Evolutionary conservation across 2,113 vertebrate species (phyloP).

Genomic region (Alethe diademata): DNA sequence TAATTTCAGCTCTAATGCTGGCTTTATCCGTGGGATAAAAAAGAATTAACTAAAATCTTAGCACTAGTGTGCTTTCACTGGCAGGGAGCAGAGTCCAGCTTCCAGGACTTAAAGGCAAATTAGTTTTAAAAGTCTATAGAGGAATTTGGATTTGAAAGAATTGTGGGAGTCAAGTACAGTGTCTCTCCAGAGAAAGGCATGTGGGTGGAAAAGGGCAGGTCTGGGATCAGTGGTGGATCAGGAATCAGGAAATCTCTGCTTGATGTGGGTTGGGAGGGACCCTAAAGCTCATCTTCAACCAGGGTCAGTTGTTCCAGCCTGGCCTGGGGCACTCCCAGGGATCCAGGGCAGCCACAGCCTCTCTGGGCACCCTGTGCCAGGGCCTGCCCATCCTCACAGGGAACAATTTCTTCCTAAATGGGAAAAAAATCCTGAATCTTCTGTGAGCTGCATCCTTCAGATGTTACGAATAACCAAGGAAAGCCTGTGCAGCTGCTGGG

Average conservation of each 20-base stretch:
- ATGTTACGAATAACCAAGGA: rapidly evolving
- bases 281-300: background rate
- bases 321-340: background rate
- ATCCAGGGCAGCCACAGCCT: background rate
- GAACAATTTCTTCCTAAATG: background rate
- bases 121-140: conserved; percentile 68
- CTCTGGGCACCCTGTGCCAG: background rate
- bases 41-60: conserved; percentile 68
- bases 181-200: background rate
- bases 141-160: conserved; percentile 66
- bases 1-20: conserved; percentile 72
- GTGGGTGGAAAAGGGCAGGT: background rate
- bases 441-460: background rate
- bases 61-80: conserved; percentile 43
- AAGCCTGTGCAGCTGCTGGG: background rate
- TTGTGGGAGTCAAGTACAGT: conserved; percentile 58
- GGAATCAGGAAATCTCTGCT: background rate
- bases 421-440: background rate
- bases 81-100: conserved; percentile 50
- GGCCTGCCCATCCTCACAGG: rapidly evolving
- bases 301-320: background rate
- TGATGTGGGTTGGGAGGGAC: background rate
- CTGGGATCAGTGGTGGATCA: background rate
- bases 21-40: conserved; percentile 73
- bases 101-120: conserved; percentile 67